phyloP scores from a whole-genome alignment of 2,888 invertebrate genomes.

The Heliconius hortense region DNA sequence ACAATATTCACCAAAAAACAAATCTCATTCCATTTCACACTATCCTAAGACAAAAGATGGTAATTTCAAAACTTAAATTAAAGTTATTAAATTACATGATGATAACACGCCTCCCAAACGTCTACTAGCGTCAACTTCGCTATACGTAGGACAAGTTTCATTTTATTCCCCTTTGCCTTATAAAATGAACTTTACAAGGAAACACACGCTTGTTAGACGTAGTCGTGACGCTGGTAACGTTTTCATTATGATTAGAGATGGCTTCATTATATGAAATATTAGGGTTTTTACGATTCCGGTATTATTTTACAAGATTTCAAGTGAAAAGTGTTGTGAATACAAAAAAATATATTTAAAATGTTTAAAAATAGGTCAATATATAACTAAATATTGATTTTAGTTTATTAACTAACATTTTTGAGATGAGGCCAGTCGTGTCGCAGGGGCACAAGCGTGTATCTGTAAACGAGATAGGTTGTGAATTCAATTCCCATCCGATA shows the following conservation, averaged over 20 bases:
- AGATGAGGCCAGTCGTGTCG: too few species aligned
- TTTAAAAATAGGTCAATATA: too few species aligned
- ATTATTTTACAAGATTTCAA: too few species aligned
- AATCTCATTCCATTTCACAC: background rate
- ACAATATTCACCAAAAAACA: background rate
- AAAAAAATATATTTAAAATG: too few species aligned
- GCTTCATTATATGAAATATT: background rate
- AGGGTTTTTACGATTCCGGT: too few species aligned
- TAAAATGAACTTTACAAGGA: slow-evolving; percentile 32
- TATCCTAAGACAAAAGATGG: background rate
- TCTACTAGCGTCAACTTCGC: slow-evolving; percentile 32
- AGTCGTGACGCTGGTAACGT: background rate
- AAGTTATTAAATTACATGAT: slow-evolving; percentile 21
- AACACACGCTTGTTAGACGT: slow-evolving; percentile 29
- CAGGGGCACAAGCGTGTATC: too few species aligned
- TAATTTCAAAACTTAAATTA: slow-evolving; percentile 11
- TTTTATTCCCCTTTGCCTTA: slow-evolving; percentile 25
- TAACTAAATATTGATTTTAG: too few species aligned
- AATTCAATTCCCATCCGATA: too few species aligned
- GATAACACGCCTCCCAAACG: slow-evolving; percentile 27
- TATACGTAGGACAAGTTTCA: slow-evolving; percentile 26
- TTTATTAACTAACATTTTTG: too few species aligned
- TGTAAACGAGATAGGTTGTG: too few species aligned
- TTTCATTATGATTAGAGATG: slow-evolving; percentile 11
- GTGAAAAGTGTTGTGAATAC: too few species aligned